Evolutionary conservation across 2,113 vertebrate genomes (phyloP).

Genomic region (Ancistrus triradiatus): DNA sequence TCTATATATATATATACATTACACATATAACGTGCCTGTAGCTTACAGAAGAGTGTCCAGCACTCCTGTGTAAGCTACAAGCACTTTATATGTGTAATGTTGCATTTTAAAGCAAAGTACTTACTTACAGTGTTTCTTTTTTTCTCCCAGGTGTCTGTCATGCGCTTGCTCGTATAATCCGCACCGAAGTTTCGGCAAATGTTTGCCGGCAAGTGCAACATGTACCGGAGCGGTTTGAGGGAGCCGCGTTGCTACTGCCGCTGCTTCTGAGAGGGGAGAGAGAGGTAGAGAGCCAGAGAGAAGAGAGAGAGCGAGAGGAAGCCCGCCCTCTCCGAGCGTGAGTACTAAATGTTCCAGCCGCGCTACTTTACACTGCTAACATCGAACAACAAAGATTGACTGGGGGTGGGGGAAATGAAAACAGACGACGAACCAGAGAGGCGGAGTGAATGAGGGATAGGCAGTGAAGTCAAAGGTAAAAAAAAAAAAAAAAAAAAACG

Average conservation of each 20-base stretch:
- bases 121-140: conserved; percentile 39
- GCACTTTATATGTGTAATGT: neutral
- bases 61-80: too few relatives aligned
- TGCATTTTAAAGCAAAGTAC: neutral
- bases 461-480: conserved; percentile 50
- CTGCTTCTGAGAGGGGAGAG: neutral
- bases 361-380: conserved; percentile 36
- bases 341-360: conserved; percentile 69
- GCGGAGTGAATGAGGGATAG: conserved; percentile 57
- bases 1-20: too few relatives aligned
- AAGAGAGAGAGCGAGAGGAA: conserved; percentile 12
- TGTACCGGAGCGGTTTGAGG: conserved; percentile 33
- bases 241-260: conserved; percentile 33
- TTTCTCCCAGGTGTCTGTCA: conserved; percentile 19
- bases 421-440: conserved; percentile 26
- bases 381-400: conserved; percentile 45
- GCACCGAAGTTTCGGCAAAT: conserved; percentile 34
- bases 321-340: conserved; percentile 51
- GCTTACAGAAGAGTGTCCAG: too few relatives aligned
- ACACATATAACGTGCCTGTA: too few relatives aligned
- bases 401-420: conserved; percentile 26
- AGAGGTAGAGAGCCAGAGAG: conserved; percentile 27
- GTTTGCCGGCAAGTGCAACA: conserved; percentile 35
- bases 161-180: conserved; percentile 32
- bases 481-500: too few relatives aligned